Evolutionary conservation across 1,140 invertebrate species (phyloP).

Genomic region (Nymphalis io): DNA sequence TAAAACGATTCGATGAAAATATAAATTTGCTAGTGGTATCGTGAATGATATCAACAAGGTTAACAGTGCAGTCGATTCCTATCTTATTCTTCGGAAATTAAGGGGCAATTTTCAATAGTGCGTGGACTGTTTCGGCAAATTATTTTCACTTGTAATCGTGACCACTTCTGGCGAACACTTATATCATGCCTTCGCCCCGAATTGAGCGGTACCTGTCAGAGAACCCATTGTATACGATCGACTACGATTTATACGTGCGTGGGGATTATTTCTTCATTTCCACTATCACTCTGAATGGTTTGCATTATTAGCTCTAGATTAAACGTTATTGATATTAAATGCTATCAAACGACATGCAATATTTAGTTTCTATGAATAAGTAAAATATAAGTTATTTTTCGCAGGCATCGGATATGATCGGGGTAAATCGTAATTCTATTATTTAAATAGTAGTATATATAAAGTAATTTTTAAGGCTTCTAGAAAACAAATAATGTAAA

Average conservation of each 20-base stretch:
- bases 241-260: conserved; percentile 68
- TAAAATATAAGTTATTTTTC: no score
- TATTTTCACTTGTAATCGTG: conserved; percentile 65
- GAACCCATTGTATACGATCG: conserved; percentile 59
- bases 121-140: conserved; percentile 36
- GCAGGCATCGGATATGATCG: no score
- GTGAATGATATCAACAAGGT: conserved; percentile 52
- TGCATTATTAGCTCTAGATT: background rate
- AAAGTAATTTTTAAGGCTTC: no score
- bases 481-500: no score
- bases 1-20: conserved; percentile 19
- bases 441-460: no score
- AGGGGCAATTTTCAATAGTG: conserved; percentile 42
- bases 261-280: conserved; percentile 72
- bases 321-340: background rate
- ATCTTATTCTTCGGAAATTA: conserved; percentile 54
- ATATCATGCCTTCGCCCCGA: conserved; percentile 64
- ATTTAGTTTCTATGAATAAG: background rate
- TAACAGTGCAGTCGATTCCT: conserved; percentile 44
- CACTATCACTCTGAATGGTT: conserved; percentile 29
- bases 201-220: conserved; percentile 76
- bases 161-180: conserved; percentile 77
- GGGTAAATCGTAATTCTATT: no score
- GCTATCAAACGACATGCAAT: background rate
- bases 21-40: conserved; percentile 51